Conservation (phyloP, 1,140 invertebrate genomes). For the Chymomyza costata region DNA sequence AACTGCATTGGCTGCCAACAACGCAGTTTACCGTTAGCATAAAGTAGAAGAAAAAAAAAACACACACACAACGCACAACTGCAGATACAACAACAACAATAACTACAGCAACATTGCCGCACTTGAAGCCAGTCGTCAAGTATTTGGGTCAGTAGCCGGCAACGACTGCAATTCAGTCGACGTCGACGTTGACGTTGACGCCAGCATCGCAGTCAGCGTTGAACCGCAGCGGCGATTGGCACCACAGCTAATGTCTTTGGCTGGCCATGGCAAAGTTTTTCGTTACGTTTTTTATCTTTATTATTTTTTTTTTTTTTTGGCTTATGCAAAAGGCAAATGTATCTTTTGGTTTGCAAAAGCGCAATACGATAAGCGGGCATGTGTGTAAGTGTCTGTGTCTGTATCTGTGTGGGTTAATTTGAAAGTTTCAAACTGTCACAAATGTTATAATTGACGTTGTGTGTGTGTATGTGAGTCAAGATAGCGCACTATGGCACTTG, state of each 20-base stretch:
- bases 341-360: not conserved
- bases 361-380: no score
- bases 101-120: constrained; percentile 14
- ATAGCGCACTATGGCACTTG: no score
- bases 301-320: not conserved
- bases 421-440: constrained; percentile 54
- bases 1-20: constrained; percentile 44
- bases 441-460: constrained; percentile 51
- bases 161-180: constrained; percentile 43
- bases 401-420: constrained; percentile 56
- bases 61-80: constrained; percentile 3
- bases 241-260: not conserved
- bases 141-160: constrained; percentile 55
- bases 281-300: not conserved
- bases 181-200: constrained; percentile 34
- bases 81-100: constrained; percentile 8
- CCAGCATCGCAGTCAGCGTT: constrained; percentile 40
- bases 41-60: not conserved
- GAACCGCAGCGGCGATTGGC: no score
- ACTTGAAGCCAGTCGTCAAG: constrained; percentile 35
- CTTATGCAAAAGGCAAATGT: constrained; percentile 32
- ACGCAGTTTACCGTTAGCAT: constrained; percentile 50
- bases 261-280: constrained; percentile 37
- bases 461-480: no score
- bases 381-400: no score